A percentile compares a stretch with the other conserved stretches of the same genome.
These are phyloP conservation scores for Torymus auratus DNA, from an alignment of 2,888 invertebrate species.

Conservation along the genomic window DNA sequence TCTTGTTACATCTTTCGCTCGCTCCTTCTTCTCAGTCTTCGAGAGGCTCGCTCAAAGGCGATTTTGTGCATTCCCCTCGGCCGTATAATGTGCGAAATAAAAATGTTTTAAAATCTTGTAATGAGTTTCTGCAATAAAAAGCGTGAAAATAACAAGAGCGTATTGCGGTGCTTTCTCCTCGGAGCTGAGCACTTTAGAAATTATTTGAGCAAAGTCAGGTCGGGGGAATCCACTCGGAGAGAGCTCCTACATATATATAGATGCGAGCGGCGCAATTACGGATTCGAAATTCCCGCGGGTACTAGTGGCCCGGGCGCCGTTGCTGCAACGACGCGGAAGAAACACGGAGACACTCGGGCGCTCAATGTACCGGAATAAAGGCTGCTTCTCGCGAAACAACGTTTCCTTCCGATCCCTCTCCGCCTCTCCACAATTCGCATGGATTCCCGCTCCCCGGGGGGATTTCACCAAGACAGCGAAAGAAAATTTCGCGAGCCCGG, in stretches of 20 bases:
- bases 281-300: slow-evolving; percentile 41
- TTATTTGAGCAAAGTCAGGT: too few relatives aligned
- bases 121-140: not conserved
- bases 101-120: slow-evolving; percentile 2
- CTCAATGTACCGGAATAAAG: slow-evolving; percentile 60
- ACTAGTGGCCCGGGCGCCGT: not conserved
- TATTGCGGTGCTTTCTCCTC: too few relatives aligned
- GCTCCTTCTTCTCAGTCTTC: too few relatives aligned
- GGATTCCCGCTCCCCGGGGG: not conserved
- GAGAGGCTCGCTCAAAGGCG: slow-evolving; percentile 17
- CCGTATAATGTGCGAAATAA: slow-evolving; percentile 2
- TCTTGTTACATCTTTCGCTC: slow-evolving; percentile 27
- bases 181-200: too few relatives aligned
- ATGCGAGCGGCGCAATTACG: slow-evolving; percentile 29
- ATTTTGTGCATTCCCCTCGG: slow-evolving; percentile 12
- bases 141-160: too few relatives aligned
- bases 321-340: slow-evolving; percentile 34
- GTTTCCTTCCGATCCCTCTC: slow-evolving; percentile 17
- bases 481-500: slow-evolving; percentile 17
- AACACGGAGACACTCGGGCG: slow-evolving; percentile 48
- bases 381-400: slow-evolving; percentile 58
- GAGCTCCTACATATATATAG: not conserved
- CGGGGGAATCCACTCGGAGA: too few relatives aligned
- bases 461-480: too few relatives aligned
- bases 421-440: slow-evolving; percentile 17